Percentiles rank a stretch among this genome's conserved stretches.
phyloP scores from a whole-genome alignment of 2,888 invertebrate species.

The Watsonalla cultraria region DNA sequence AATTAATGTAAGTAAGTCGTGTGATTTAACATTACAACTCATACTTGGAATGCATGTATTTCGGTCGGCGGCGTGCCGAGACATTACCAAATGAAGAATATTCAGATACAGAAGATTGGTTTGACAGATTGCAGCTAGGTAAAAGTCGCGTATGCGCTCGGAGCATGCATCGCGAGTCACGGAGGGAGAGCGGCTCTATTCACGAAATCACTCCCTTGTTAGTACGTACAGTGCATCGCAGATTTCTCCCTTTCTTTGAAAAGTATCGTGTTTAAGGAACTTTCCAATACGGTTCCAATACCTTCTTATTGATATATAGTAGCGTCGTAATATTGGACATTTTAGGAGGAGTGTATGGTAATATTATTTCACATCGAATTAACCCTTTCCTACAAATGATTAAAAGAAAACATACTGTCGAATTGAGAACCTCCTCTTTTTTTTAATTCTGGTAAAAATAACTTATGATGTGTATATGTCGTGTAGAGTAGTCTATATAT shows the following conservation, averaged over 20 bases:
- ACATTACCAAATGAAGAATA: not conserved
- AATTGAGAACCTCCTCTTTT: no score
- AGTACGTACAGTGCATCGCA: not conserved
- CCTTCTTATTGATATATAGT: no score
- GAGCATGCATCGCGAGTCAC: constrained; percentile 25
- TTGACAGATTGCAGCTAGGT: not conserved
- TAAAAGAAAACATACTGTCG: no score
- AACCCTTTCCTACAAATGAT: no score
- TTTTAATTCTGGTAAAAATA: no score
- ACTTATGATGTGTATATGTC: no score
- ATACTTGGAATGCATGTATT: not conserved
- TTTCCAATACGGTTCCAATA: not conserved
- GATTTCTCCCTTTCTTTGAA: not conserved
- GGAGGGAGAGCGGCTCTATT: constrained; percentile 14
- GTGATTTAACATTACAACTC: not conserved
- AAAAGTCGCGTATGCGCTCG: constrained; percentile 12
- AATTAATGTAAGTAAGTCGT: not conserved
- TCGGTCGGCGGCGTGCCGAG: not conserved
- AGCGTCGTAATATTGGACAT: no score
- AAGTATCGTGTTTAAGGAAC: not conserved
- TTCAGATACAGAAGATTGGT: not conserved
- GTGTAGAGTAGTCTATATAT: no score
- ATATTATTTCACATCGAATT: no score
- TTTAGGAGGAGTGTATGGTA: no score
- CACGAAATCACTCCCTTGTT: constrained; percentile 6